phyloP scores from a whole-genome alignment of 2,113 vertebrate species.

The Marcusenius ussheri region DNA sequence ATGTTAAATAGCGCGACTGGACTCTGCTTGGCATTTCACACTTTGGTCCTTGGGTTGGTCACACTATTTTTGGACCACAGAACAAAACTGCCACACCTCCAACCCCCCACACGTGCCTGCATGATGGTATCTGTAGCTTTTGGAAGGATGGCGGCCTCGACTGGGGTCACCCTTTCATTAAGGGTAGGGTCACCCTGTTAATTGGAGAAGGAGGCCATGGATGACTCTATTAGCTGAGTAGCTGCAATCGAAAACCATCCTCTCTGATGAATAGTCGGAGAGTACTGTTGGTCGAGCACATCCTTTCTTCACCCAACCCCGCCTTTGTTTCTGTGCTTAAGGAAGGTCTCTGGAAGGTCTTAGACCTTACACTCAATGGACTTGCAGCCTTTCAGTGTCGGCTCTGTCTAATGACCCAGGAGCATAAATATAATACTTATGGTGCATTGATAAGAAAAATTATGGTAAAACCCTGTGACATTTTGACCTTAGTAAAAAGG shows the following conservation, averaged over 20 bases:
- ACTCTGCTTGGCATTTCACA: neutral
- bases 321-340: neutral
- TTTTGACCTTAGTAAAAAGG: neutral
- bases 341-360: neutral
- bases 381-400: neutral
- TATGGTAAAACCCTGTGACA: neutral
- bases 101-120: neutral
- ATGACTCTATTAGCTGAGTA: neutral
- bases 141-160: neutral
- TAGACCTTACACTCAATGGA: neutral
- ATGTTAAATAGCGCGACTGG: neutral
- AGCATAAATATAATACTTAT: neutral
- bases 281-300: neutral
- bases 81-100: neutral
- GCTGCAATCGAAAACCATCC: neutral
- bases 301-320: neutral
- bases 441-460: neutral
- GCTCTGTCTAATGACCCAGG: neutral
- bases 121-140: neutral
- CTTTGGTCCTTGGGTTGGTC: neutral
- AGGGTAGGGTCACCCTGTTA: neutral
- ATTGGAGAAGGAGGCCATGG: neutral
- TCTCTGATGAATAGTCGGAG: neutral
- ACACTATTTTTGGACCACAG: neutral
- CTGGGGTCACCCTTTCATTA: neutral